phyloP scores from a whole-genome alignment of 2,888 invertebrate species.

The Ptycholaimellus sp. region DNA sequence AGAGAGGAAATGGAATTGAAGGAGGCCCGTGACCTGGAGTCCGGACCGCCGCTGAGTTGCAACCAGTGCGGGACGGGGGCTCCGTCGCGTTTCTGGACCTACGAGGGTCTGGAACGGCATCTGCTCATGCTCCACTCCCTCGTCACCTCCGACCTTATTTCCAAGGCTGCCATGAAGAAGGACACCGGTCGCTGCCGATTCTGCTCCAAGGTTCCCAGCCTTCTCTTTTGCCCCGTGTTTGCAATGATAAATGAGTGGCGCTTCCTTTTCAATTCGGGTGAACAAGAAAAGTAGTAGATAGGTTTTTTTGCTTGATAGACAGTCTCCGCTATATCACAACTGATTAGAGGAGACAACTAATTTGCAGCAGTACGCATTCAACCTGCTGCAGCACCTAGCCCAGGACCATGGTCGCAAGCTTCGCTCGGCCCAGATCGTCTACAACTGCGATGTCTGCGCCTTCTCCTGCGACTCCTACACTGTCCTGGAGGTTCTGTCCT shows the following conservation, averaged over 20 bases:
- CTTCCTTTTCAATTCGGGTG: too few species aligned
- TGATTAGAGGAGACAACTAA: too few species aligned
- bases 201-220: constrained; percentile 69
- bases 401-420: constrained; percentile 20
- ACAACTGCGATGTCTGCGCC: constrained; percentile 13
- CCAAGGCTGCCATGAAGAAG: constrained; percentile 74
- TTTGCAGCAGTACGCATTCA: constrained; percentile 23
- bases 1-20: too few species aligned
- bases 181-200: constrained; percentile 80
- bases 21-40: too few species aligned
- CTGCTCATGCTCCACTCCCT: constrained; percentile 73
- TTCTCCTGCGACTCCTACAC: constrained; percentile 6
- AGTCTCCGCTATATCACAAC: too few species aligned
- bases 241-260: too few species aligned
- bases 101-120: constrained; percentile 82
- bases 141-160: constrained; percentile 82
- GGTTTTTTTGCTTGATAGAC: too few species aligned
- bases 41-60: too few species aligned
- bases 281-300: too few species aligned
- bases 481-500: neutral
- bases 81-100: constrained; percentile 97
- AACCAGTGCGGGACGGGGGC: too few species aligned
- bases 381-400: constrained; percentile 23
- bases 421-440: constrained; percentile 24
- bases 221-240: too few species aligned